phyloP scores from a whole-genome alignment of 2,797 vertebrate genomes.

The Tapirus indicus region DNA sequence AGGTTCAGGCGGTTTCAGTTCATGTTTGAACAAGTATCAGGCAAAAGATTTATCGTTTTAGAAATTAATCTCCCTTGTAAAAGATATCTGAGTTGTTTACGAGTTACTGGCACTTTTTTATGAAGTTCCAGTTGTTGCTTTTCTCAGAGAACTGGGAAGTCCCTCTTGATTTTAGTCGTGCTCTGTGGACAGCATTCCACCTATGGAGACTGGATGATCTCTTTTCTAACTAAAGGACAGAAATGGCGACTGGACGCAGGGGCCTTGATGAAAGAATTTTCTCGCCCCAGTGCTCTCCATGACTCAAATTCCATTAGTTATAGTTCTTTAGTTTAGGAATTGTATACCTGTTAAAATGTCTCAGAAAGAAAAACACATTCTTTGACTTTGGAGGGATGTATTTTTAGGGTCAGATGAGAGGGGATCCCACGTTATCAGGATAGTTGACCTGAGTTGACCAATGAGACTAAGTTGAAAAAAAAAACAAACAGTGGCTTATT shows the following conservation, averaged over 20 bases:
- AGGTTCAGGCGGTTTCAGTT: not conserved
- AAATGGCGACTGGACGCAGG: not conserved
- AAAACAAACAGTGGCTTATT: not conserved
- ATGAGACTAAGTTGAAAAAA: not conserved
- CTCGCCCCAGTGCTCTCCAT: not conserved
- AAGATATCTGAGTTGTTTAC: slow-evolving; percentile 44
- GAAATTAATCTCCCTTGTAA: slow-evolving; percentile 55
- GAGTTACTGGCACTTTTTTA: slow-evolving; percentile 1
- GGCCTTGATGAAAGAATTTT: not conserved
- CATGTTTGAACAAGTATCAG: not conserved
- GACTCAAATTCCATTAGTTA: not conserved
- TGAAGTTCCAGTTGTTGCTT: slow-evolving; percentile 41
- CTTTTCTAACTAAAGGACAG: not conserved
- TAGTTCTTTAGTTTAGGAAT: not conserved
- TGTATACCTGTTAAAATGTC: not conserved
- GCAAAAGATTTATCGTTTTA: slow-evolving; percentile 48
- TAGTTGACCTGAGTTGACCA: slow-evolving; percentile 34
- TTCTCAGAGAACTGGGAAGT: slow-evolving; percentile 60
- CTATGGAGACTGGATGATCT: not conserved
- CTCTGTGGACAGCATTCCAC: not conserved
- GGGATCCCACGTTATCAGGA: not conserved
- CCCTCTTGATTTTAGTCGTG: not conserved
- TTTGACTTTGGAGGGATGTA: slow-evolving; percentile 7
- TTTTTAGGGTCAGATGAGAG: slow-evolving; percentile 51
- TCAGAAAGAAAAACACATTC: not conserved